These are phyloP conservation scores for Tachystola acroxantha DNA, from an alignment of 2,888 invertebrate species.

Conservation along the genomic window DNA sequence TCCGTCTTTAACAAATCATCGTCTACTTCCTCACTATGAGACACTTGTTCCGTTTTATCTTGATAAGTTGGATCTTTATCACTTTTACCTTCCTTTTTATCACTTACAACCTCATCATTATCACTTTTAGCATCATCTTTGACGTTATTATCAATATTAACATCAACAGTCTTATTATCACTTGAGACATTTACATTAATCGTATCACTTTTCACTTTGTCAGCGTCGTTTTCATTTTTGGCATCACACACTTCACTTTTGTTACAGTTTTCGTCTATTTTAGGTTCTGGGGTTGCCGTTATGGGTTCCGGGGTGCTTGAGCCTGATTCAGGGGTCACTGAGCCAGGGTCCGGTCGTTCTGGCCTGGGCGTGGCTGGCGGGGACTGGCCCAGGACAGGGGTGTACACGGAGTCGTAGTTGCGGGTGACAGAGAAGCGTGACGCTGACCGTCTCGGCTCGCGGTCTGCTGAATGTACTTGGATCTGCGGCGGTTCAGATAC, in stretches of 20 bases:
- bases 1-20: slow-evolving; percentile 38
- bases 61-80: slow-evolving; percentile 24
- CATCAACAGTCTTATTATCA: slow-evolving; percentile 5
- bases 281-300: slow-evolving; percentile 2
- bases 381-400: slow-evolving; percentile 30
- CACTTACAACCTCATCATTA: background rate
- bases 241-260: background rate
- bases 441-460: slow-evolving; percentile 70
- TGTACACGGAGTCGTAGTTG: slow-evolving; percentile 60
- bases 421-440: slow-evolving; percentile 66
- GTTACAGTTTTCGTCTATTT: background rate
- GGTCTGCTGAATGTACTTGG: slow-evolving; percentile 77
- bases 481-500: slow-evolving; percentile 61
- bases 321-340: slow-evolving; percentile 6
- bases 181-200: slow-evolving; percentile 1
- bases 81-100: slow-evolving; percentile 32
- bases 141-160: slow-evolving; percentile 9
- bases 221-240: slow-evolving; percentile 6
- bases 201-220: slow-evolving; percentile 9
- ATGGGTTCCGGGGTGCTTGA: background rate
- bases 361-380: slow-evolving; percentile 25
- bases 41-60: slow-evolving; percentile 40
- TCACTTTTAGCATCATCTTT: slow-evolving; percentile 25
- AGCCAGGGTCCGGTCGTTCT: slow-evolving; percentile 9
- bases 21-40: slow-evolving; percentile 38